These are phyloP conservation scores for Misgurnus mizolepis DNA, from an alignment of 2,113 vertebrate genomes.

Conservation along the genomic window DNA sequence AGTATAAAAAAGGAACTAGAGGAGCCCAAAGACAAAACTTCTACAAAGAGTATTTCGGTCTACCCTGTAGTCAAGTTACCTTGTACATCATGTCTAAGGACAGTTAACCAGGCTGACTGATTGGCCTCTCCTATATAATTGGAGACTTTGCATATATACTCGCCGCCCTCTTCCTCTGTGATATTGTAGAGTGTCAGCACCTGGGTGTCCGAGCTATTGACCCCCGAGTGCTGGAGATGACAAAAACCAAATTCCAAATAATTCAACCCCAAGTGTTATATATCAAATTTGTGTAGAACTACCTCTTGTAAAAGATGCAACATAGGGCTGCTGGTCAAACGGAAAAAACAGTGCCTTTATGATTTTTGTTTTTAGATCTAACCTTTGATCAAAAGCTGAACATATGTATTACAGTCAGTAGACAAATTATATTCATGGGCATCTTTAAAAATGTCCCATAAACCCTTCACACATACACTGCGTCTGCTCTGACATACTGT, in stretches of 20 bases:
- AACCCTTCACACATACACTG: not conserved
- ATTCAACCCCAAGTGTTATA: constrained; percentile 48
- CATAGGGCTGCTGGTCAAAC: not conserved
- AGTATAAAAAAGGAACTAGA: not conserved
- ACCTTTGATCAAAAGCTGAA: no score
- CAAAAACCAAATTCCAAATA: constrained; percentile 58
- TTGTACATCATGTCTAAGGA: constrained; percentile 91
- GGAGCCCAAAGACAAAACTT: constrained; percentile 39
- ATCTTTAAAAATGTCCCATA: no score
- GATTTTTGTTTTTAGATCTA: no score
- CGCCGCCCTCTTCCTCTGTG: constrained; percentile 98
- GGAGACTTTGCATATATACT: constrained; percentile 99
- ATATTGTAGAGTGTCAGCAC: constrained; percentile 99
- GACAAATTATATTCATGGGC: no score
- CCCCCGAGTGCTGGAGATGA: constrained; percentile 95
- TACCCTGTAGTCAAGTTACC: constrained; percentile 78
- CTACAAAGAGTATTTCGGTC: constrained; percentile 57
- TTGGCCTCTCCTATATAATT: constrained; percentile 99
- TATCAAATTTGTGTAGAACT: not conserved
- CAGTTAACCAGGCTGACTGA: constrained; percentile 99
- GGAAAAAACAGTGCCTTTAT: no score
- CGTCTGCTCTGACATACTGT: not conserved
- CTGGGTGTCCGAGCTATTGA: constrained; percentile 99
- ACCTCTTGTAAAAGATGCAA: not conserved
- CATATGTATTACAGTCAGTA: no score